A percentile compares a stretch with the other conserved stretches of the same genome.
Conservation (phyloP, 2,113 vertebrate species). For the Hoplias malabaricus region DNA sequence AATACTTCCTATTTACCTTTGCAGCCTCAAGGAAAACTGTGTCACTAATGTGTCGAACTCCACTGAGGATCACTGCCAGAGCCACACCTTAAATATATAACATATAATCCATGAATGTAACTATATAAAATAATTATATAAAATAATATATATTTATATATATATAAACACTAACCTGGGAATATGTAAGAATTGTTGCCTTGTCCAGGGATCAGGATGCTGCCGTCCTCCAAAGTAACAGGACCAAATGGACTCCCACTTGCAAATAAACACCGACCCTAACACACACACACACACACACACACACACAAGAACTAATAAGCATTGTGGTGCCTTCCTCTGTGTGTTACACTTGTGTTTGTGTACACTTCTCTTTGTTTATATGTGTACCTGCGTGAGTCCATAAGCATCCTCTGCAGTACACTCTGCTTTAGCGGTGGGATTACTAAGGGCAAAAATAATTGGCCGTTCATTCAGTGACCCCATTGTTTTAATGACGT, state of each 20-base stretch:
- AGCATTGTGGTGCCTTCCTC: neutral
- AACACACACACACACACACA: constrained; percentile 28
- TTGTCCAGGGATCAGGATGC: constrained; percentile 86
- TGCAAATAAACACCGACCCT: constrained; percentile 95
- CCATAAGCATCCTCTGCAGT: constrained; percentile 92
- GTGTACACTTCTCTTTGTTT: constrained; percentile 5
- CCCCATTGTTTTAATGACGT: constrained; percentile 86
- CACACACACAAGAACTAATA: neutral
- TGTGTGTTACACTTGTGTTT: neutral
- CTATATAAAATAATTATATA: too few species aligned
- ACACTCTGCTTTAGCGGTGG: constrained; percentile 90
- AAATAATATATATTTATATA: neutral
- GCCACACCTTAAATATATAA: too few species aligned
- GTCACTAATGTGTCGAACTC: constrained; percentile 92
- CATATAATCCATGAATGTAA: too few species aligned
- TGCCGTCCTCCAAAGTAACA: constrained; percentile 84
- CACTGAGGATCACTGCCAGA: constrained; percentile 91
- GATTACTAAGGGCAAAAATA: constrained; percentile 95
- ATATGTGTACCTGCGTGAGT: constrained; percentile 77
- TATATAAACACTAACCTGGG: constrained; percentile 69
- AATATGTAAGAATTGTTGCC: constrained; percentile 98
- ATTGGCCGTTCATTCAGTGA: constrained; percentile 85
- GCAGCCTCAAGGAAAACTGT: constrained; percentile 94
- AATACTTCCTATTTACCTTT: constrained; percentile 87
- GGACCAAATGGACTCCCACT: constrained; percentile 92